A percentile compares a stretch with the other conserved stretches of the same genome.
phyloP scores from a whole-genome alignment of 2,888 invertebrate genomes.

The Dryocosmus kuriphilus region DNA sequence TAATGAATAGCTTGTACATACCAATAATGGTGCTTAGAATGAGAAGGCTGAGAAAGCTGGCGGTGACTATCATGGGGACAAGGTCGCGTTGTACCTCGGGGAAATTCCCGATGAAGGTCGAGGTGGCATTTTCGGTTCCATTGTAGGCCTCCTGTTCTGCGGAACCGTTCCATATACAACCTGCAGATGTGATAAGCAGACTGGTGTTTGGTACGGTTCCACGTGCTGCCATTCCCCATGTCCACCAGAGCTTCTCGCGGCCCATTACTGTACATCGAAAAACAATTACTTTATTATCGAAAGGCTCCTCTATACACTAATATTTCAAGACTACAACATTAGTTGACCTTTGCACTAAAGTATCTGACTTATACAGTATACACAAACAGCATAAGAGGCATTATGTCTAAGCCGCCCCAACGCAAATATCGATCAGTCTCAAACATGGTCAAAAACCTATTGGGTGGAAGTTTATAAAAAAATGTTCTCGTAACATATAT shows the following conservation, averaged over 20 bases:
- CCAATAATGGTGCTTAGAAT: constrained; percentile 68
- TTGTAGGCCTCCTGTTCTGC: constrained; percentile 60
- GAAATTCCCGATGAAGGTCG: constrained; percentile 43
- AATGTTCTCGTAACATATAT: too few species aligned
- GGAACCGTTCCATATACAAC: constrained; percentile 61
- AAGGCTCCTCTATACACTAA: background rate
- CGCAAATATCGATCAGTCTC: too few species aligned
- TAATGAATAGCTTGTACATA: constrained; percentile 52
- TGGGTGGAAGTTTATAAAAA: too few species aligned
- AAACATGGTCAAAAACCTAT: too few species aligned
- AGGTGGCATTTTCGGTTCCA: constrained; percentile 56
- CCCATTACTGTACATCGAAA: constrained; percentile 63
- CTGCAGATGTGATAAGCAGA: constrained; percentile 57
- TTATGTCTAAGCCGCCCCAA: too few species aligned
- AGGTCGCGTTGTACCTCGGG: constrained; percentile 60
- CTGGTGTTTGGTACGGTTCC: constrained; percentile 61
- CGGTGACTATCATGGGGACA: constrained; percentile 62
- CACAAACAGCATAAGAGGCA: background rate
- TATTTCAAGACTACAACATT: background rate
- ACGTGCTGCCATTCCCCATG: constrained; percentile 64
- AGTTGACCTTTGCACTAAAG: background rate
- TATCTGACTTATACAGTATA: background rate
- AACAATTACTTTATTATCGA: constrained; percentile 41
- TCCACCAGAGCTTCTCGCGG: constrained; percentile 68
- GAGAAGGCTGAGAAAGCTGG: constrained; percentile 64